Evolutionary conservation across 1,140 invertebrate species (phyloP).

Genomic region (Plutomurus gul): DNA sequence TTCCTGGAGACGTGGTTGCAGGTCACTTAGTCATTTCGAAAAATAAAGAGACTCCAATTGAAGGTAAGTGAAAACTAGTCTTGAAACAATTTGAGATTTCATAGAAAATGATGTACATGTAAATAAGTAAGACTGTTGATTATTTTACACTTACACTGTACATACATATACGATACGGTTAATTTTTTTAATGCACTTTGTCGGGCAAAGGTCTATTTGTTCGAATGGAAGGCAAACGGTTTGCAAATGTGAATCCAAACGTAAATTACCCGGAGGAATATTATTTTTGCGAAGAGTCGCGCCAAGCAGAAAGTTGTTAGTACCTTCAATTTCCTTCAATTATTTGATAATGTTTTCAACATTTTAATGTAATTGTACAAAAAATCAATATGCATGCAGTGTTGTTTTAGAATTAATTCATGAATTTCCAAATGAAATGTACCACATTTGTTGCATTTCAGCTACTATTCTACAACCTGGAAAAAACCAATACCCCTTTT

Average conservation of each 20-base stretch:
- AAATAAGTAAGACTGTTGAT: too few species aligned
- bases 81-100: too few species aligned
- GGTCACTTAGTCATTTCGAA: neutral
- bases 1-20: neutral
- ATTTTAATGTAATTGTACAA: too few species aligned
- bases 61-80: too few species aligned
- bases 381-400: neutral
- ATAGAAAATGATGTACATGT: too few species aligned
- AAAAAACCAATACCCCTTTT: conserved; percentile 1
- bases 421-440: neutral
- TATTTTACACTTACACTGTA: neutral
- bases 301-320: neutral
- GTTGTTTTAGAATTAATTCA: neutral
- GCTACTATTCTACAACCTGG: neutral
- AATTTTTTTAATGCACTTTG: neutral
- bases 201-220: neutral
- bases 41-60: neutral
- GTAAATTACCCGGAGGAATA: neutral
- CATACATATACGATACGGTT: too few species aligned
- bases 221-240: neutral
- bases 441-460: neutral
- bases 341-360: too few species aligned
- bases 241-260: neutral
- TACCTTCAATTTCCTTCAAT: neutral
- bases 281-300: conserved; percentile 14